Base-by-base conservation (phyloP, 2,888 invertebrate species). In the Clanis bilineata region DNA sequence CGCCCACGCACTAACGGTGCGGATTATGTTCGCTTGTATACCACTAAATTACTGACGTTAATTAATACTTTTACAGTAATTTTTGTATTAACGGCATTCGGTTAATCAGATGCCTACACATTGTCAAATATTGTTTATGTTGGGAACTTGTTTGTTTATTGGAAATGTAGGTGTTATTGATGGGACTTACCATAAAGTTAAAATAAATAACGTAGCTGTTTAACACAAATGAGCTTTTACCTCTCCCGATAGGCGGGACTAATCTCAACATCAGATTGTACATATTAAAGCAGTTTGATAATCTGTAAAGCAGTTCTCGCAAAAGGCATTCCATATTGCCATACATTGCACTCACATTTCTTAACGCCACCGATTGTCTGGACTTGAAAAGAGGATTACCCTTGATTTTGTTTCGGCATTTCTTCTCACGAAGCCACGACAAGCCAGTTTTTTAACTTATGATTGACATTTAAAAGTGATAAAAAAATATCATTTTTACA, bases 1-100 rank as follows among this genome's bases (percentile, higher is more conserved):
- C 56, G 73, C 90, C 90, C 84, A 88, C 90, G 85, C 89, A 64
- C 60, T 87, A 90, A 88, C 90, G 88, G 88, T 74, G 62, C 70
- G 63, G 51, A 51, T 32, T 51, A 32, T 51, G 47, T 47, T 28
- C 12, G 32, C 41, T 41, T 44, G 69, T 71, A 75, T 76, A 79
- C 32, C 32, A 32, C 78, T 87, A 86, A 88, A 86, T 86, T 85
- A 84, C 76, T 72, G 72, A 72, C 71, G 79, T 81, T 86, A 90
- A 90, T 90, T 90, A 89, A 86, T 84, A 86, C 77, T 71, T 81
- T 79, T 81, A 80, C 79, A 69, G 80, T 82, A 80, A 77, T 79
- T 82, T 77, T 73, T 77, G 71, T 73, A 81, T 80, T 83, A 85
- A 77, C 71, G 60, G 71, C 76, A 47, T 21, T 36, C 10, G 39